Conservation (phyloP, 2,797 vertebrate species). For the Lutjanus argentimaculatus region DNA sequence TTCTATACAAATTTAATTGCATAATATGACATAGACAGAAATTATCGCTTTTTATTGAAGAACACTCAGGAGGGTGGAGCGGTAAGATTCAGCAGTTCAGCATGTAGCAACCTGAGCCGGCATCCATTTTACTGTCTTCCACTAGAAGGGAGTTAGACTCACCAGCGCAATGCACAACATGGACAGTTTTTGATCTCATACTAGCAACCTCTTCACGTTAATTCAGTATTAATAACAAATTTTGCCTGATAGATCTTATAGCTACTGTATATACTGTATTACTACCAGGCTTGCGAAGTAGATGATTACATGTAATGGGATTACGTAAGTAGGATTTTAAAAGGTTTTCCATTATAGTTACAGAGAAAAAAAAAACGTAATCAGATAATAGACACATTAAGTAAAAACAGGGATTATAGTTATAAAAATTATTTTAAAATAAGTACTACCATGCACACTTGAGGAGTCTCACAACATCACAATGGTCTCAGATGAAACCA, state of each 20-base stretch:
- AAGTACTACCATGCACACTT: too few relatives aligned
- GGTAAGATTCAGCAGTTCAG: not conserved
- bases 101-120: slow-evolving; percentile 22
- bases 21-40: not conserved
- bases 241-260: not conserved
- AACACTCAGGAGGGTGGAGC: slow-evolving; percentile 18
- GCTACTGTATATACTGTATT: not conserved
- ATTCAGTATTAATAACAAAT: not conserved
- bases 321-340: too few relatives aligned
- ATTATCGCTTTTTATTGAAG: not conserved
- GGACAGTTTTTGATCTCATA: not conserved
- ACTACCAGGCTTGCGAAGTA: too few relatives aligned
- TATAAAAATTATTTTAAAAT: too few relatives aligned
- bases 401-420: too few relatives aligned
- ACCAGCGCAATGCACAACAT: not conserved
- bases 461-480: too few relatives aligned
- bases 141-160: not conserved
- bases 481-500: too few relatives aligned
- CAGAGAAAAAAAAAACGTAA: too few relatives aligned
- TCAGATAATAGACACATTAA: too few relatives aligned
- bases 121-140: not conserved
- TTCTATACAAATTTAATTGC: not conserved
- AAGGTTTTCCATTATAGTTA: too few relatives aligned
- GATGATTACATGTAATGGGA: too few relatives aligned
- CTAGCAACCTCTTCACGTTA: not conserved